These are phyloP conservation scores for Dryobotodes eremita DNA, from an alignment of 2,888 invertebrate species.

Conservation along the genomic window DNA sequence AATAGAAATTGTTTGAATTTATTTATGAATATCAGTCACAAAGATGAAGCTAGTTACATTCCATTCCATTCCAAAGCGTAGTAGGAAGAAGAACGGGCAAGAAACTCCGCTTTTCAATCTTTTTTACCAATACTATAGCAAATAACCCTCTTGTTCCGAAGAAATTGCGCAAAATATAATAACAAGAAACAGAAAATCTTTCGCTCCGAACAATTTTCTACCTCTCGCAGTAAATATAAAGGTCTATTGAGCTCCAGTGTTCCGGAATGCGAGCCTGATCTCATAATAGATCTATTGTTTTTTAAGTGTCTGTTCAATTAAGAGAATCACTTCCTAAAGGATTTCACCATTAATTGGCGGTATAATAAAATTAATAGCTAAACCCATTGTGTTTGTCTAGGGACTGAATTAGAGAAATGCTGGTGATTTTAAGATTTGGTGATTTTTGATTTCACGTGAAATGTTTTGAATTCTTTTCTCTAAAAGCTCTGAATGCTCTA, in stretches of 20 bases:
- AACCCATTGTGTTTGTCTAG: conserved; percentile 41
- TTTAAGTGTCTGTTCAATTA: conserved; percentile 64
- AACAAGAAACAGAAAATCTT: conserved; percentile 35
- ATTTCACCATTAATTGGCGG: conserved; percentile 51
- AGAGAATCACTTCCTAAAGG: conserved; percentile 53
- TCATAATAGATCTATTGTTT: conserved; percentile 64
- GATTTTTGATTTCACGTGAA: conserved; percentile 3
- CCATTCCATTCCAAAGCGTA: not conserved
- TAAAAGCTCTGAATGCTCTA: not conserved
- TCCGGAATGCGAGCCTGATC: conserved; percentile 56
- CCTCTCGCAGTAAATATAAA: conserved; percentile 52
- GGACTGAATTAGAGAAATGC: not conserved
- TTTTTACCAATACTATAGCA: not conserved
- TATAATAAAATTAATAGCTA: conserved; percentile 56
- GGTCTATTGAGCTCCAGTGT: conserved; percentile 56
- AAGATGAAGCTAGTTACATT: not conserved
- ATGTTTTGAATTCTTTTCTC: not conserved
- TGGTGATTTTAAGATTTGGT: not conserved
- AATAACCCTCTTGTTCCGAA: conserved; percentile 7
- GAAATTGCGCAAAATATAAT: conserved; percentile 38
- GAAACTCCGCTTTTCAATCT: not conserved
- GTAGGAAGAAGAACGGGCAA: not conserved
- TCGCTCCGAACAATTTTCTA: conserved; percentile 46
- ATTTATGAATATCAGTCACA: not conserved
- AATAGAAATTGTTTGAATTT: not conserved